A percentile compares a stretch with the other conserved stretches of the same genome.
These are phyloP conservation scores for Cylindroiulus punctatus DNA, from an alignment of 2,888 invertebrate genomes.

Conservation along the genomic window DNA sequence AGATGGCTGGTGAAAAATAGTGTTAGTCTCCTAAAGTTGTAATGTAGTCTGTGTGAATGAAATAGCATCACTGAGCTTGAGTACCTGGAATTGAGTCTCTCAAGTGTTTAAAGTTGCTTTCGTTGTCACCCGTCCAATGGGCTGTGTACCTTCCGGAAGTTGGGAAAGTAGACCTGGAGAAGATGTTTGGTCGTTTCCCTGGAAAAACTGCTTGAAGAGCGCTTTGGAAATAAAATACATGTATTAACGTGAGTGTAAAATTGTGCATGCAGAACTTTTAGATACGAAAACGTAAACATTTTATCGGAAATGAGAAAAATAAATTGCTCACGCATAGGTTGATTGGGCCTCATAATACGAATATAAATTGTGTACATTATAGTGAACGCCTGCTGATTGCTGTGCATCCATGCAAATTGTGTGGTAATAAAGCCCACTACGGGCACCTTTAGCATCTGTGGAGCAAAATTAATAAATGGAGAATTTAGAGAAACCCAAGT, in stretches of 20 bases:
- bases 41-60: neutral
- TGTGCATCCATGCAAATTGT: constrained; percentile 61
- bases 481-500: neutral
- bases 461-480: neutral
- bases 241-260: neutral
- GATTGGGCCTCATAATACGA: constrained; percentile 59
- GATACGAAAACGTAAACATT: no score
- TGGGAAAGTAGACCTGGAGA: constrained; percentile 51
- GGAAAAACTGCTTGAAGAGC: constrained; percentile 50
- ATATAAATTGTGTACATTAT: constrained; percentile 63
- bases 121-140: constrained; percentile 55
- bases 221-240: neutral
- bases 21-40: neutral
- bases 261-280: neutral
- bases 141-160: constrained; percentile 44
- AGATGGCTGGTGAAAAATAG: constrained; percentile 13
- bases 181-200: constrained; percentile 37
- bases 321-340: constrained; percentile 6
- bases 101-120: constrained; percentile 30
- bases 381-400: constrained; percentile 60
- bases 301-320: neutral
- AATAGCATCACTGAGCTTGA: constrained; percentile 50
- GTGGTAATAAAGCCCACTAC: constrained; percentile 12
- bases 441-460: neutral
- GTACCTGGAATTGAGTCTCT: constrained; percentile 55